These are phyloP conservation scores for Idaea dimidiata DNA, from an alignment of 2,888 invertebrate species.

Conservation along the genomic window DNA sequence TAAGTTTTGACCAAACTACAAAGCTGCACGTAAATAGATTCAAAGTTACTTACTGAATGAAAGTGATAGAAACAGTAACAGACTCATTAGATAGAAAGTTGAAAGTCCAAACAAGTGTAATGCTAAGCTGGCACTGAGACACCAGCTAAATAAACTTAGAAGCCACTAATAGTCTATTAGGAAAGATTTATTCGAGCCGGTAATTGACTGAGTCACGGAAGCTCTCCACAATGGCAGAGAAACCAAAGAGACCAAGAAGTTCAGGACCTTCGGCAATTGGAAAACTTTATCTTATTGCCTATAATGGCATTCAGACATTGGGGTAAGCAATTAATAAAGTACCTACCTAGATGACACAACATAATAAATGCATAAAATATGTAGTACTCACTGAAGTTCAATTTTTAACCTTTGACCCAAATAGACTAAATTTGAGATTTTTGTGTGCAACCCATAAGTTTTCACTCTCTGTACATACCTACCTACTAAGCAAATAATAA, in stretches of 20 bases:
- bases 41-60: not conserved
- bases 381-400: not conserved
- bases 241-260: slow-evolving; percentile 47
- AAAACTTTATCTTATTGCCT: slow-evolving; percentile 84
- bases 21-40: not conserved
- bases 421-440: no score
- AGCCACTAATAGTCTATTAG: not conserved
- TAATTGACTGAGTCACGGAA: not conserved
- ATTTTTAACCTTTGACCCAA: not conserved
- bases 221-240: slow-evolving; percentile 40
- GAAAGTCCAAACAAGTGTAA: not conserved
- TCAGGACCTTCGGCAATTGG: slow-evolving; percentile 76
- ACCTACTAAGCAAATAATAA: not conserved
- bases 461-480: not conserved
- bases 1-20: not conserved
- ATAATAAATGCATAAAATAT: not conserved
- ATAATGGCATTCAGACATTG: slow-evolving; percentile 86
- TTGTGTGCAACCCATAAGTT: no score
- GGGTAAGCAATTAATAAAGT: slow-evolving; percentile 81
- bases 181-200: not conserved
- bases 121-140: not conserved
- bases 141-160: not conserved
- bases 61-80: not conserved
- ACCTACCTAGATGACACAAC: not conserved
- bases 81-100: no score